A percentile compares a stretch with the other conserved stretches of the same genome.
Evolutionary conservation across 2,797 vertebrate genomes (phyloP).

Genomic region (Anas bernieri): DNA sequence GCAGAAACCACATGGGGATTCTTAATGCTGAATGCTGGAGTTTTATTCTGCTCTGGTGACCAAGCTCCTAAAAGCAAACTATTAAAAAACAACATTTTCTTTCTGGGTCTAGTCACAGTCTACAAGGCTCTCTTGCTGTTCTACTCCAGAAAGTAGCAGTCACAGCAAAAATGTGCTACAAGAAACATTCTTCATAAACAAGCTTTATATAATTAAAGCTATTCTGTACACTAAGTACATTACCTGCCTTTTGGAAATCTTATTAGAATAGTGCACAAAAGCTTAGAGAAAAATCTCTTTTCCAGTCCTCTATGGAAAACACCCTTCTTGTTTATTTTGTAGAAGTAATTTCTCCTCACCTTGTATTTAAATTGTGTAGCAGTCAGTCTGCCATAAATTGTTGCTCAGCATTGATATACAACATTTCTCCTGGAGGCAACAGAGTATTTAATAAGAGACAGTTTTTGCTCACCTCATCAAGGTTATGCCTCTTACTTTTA

Average conservation of each 20-base stretch:
- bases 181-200: neutral
- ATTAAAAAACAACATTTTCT: neutral
- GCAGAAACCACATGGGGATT: neutral
- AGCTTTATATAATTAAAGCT: constrained; percentile 28
- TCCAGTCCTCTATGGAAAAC: neutral
- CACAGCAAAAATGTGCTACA: constrained; percentile 10
- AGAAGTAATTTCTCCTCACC: neutral
- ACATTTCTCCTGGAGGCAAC: constrained; percentile 21
- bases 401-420: constrained; percentile 2
- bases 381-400: neutral
- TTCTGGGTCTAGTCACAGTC: neutral
- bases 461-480: constrained; percentile 61
- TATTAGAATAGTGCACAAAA: neutral
- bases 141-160: neutral
- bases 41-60: constrained; percentile 2
- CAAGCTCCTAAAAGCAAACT: constrained; percentile 11
- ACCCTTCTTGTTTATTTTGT: neutral
- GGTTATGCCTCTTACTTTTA: constrained; percentile 45
- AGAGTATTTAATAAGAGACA: constrained; percentile 19
- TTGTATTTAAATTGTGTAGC: neutral
- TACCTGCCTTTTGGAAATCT: constrained; percentile 14
- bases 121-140: neutral
- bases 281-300: neutral
- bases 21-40: constrained; percentile 59
- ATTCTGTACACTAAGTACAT: neutral